Base-by-base conservation (phyloP, 2,113 vertebrate species). In the Panthera tigris region DNA sequence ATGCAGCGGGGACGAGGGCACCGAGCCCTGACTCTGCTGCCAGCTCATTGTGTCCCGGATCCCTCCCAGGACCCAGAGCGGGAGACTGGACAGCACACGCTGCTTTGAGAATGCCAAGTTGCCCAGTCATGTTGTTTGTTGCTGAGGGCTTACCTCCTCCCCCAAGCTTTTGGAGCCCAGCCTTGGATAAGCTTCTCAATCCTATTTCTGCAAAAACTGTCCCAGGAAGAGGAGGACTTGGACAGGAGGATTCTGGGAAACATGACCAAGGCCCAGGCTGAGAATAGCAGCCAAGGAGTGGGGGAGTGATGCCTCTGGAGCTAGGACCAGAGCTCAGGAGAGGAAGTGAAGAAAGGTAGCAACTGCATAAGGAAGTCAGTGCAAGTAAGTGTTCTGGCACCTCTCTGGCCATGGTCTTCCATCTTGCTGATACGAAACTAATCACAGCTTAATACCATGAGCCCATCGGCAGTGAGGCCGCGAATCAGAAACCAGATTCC, bases 181-280 rank as follows among this genome's bases (percentile, higher is more conserved):
- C 25, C 21, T 66, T 57, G 57, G 76, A 82, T 63, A 83, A 65
- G 13, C 39, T 73, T 81, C 81, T 91, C 39, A 48, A 2, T 27
- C 80, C 74, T 52, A 50, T 52, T 94, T 97, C 61, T 83, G 74
- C 41, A 71, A 87, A 52, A 83, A 93, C 86, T 88, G 52, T 82
- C 68, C 74, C 50, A 23, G 45, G 65, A 84, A 94, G 80, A 95
- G 57, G 63, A 88, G 66, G 76, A 52, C 41, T 84, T 92, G 16
- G 57, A 91, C 71, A 83, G 86, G 63, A 76, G 33, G 96, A 52
- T 91, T 97, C 94, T 95, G 89, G 82, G 89, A 96, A 90, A 41
- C 29, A 68, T 27, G 33, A 87, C 74, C 31, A 83, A 78, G 76
- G 50, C 45, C 48, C 50, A 36, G 48, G 31, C 48, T 57, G 74